A percentile compares a stretch with the other conserved stretches of the same genome.
These are phyloP conservation scores for Pavo muticus DNA, from an alignment of 2,113 vertebrate genomes.

Conservation along the genomic window DNA sequence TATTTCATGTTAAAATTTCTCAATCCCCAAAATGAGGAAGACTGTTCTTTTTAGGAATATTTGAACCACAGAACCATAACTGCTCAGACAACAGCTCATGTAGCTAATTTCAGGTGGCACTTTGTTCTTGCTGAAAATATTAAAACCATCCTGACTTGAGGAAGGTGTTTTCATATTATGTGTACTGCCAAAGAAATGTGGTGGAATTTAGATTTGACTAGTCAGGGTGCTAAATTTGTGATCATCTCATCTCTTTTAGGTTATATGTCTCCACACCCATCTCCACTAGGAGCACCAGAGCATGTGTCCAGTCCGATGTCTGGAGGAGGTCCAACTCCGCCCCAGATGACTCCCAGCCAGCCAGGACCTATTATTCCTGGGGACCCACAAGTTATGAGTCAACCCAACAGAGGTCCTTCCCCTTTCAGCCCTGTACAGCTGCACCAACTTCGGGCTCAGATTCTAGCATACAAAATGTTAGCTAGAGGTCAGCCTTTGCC, in stretches of 20 bases:
- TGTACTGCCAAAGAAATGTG: not conserved
- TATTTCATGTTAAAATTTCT: not conserved
- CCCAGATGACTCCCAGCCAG: slow-evolving; percentile 91
- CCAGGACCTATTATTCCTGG: slow-evolving; percentile 88
- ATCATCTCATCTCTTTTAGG: slow-evolving; percentile 77
- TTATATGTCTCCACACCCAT: slow-evolving; percentile 96
- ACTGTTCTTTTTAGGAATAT: not conserved
- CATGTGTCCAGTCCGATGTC: slow-evolving; percentile 95
- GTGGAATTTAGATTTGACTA: not conserved
- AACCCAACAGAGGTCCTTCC: slow-evolving; percentile 88
- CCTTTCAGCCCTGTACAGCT: slow-evolving; percentile 95
- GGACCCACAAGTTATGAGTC: slow-evolving; percentile 90
- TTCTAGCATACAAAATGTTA: slow-evolving; percentile 97
- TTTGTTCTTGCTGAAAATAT: not conserved
- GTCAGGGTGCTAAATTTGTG: not conserved
- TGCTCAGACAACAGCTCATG: not conserved
- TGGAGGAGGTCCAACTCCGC: slow-evolving; percentile 93
- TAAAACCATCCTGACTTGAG: not conserved
- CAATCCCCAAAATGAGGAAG: not conserved
- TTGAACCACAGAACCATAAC: not conserved
- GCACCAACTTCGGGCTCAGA: slow-evolving; percentile 97
- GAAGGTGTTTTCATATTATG: not conserved
- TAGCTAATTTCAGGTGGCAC: not conserved
- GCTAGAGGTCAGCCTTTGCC: slow-evolving; percentile 94
- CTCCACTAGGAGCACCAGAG: slow-evolving; percentile 91